phyloP scores from a whole-genome alignment of 2,113 vertebrate genomes.

The Canis aureus region DNA sequence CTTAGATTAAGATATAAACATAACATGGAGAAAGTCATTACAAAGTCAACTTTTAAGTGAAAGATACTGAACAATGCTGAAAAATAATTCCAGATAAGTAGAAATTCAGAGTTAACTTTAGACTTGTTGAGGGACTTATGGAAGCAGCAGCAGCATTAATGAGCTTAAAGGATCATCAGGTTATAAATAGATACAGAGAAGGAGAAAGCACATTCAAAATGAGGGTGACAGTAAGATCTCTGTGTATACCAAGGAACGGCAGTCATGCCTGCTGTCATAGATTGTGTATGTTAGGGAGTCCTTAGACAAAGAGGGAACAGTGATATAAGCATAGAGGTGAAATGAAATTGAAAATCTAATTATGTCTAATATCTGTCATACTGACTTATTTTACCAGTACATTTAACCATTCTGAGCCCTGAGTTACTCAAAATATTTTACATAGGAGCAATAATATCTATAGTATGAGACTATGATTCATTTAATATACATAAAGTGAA shows the following conservation, averaged over 20 bases:
- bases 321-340: background rate
- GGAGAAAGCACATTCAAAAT: slow-evolving; percentile 65
- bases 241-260: background rate
- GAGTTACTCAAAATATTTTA: background rate
- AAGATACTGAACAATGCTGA: background rate
- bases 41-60: slow-evolving; percentile 13
- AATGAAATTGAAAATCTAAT: background rate
- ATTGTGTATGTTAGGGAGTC: no score
- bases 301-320: background rate
- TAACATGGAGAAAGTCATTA: background rate
- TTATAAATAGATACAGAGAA: background rate
- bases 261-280: background rate
- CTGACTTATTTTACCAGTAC: background rate
- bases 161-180: background rate
- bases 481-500: background rate
- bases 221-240: background rate
- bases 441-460: background rate
- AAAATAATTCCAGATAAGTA: background rate
- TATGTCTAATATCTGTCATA: background rate
- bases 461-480: background rate
- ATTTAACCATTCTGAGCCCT: background rate
- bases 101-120: background rate
- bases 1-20: background rate
- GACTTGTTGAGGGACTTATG: background rate
- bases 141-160: background rate